Evolutionary conservation across 2,113 vertebrate genomes (phyloP).

Genomic region (Xiphorhynchus elegans): DNA sequence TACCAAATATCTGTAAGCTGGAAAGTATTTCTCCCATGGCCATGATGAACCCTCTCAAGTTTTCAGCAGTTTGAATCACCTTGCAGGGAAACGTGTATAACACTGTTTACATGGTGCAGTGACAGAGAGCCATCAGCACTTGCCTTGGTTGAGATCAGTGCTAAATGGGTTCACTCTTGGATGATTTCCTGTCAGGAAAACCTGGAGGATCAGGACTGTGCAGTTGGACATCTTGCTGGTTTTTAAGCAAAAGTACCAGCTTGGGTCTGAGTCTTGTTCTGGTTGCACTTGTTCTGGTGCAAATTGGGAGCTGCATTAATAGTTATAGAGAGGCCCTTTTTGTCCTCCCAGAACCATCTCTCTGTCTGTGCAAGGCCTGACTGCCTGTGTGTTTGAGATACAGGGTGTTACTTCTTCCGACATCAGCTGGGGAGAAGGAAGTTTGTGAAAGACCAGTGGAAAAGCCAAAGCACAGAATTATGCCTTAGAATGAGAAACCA

Average conservation of each 20-base stretch:
- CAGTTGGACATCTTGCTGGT: neutral
- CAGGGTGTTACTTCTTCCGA: neutral
- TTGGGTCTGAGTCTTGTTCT: neutral
- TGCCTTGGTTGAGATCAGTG: neutral
- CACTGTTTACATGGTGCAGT: neutral
- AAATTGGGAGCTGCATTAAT: neutral
- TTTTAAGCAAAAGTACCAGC: conserved; percentile 3
- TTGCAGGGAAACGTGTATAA: neutral
- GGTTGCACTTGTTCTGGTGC: neutral
- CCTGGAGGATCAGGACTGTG: neutral
- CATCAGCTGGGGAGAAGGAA: neutral
- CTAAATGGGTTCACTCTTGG: neutral
- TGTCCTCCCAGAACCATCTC: neutral
- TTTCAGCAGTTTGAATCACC: neutral
- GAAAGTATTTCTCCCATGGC: conserved; percentile 1
- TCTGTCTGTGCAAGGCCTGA: neutral
- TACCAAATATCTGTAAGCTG: conserved; percentile 30
- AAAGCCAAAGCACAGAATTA: conserved; percentile 41
- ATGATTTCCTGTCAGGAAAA: neutral
- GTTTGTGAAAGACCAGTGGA: neutral
- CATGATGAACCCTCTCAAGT: neutral
- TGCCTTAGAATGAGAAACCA: neutral
- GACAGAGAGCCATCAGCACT: neutral
- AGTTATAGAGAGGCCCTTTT: neutral
- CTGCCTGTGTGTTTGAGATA: neutral